These are phyloP conservation scores for Oryzias sinensis DNA, from an alignment of 2,797 vertebrate genomes.

Conservation along the genomic window DNA sequence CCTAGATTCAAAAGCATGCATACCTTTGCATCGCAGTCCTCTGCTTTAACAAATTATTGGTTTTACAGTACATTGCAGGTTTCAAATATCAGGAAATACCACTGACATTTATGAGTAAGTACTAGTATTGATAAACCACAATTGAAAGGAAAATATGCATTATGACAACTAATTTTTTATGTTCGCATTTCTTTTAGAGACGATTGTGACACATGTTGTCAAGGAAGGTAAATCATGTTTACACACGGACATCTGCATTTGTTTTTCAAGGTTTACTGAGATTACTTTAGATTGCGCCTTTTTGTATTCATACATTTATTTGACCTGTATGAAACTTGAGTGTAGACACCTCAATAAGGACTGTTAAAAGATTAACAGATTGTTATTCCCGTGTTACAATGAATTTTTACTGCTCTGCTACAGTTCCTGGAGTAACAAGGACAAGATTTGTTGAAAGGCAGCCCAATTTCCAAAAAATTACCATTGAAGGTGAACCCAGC, in stretches of 20 bases:
- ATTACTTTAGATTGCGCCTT: too few species aligned
- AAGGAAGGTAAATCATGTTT: conserved; percentile 55
- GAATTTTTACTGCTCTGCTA: conserved; percentile 31
- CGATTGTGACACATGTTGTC: conserved; percentile 51
- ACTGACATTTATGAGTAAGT: conserved; percentile 91
- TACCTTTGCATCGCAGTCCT: background rate
- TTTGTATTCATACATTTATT: too few species aligned
- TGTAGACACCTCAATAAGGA: too few species aligned
- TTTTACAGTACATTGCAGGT: conserved; percentile 85
- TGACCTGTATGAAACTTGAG: too few species aligned
- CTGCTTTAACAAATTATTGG: background rate
- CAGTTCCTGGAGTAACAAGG: conserved; percentile 66
- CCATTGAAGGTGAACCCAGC: conserved; percentile 67
- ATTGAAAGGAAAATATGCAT: background rate
- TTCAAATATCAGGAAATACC: conserved; percentile 93
- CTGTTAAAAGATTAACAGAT: too few species aligned
- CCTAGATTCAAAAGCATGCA: background rate
- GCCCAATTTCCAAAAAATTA: conserved; percentile 78
- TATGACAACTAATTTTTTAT: conserved; percentile 1
- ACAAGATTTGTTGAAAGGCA: conserved; percentile 77
- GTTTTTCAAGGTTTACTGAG: conserved; percentile 18
- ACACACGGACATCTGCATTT: conserved; percentile 28
- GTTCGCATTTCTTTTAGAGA: conserved; percentile 60
- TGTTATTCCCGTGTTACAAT: background rate
- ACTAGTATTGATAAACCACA: background rate